Percentiles rank a stretch among this genome's conserved stretches.
These are phyloP conservation scores for Chloroceryle aenea DNA, from an alignment of 2,113 vertebrate species.

Conservation along the genomic window DNA sequence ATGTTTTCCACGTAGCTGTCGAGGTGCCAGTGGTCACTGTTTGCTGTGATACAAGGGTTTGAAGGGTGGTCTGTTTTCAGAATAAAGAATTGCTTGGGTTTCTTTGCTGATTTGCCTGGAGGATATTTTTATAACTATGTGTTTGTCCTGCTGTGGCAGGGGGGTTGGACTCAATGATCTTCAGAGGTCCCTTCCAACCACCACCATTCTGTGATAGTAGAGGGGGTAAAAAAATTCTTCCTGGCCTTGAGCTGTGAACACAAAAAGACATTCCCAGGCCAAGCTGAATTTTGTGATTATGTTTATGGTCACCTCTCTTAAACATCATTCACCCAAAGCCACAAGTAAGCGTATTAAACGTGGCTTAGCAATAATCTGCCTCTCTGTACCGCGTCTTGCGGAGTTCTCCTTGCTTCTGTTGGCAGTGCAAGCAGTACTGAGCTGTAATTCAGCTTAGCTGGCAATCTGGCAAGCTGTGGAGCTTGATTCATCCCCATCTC, in stretches of 20 bases:
- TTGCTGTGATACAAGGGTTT: not conserved
- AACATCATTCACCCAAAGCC: not conserved
- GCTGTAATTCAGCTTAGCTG: conserved; percentile 23
- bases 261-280: not conserved
- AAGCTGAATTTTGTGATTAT: not conserved
- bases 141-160: too few species aligned
- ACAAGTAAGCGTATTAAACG: not conserved
- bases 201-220: not conserved
- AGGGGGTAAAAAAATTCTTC: not conserved
- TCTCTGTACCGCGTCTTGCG: not conserved
- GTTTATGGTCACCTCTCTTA: not conserved
- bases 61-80: not conserved
- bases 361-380: not conserved
- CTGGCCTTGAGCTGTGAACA: not conserved
- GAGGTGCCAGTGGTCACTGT: not conserved
- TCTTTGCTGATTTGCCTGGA: not conserved
- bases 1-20: not conserved
- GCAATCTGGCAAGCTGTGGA: conserved; percentile 12
- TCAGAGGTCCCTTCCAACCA: too few species aligned
- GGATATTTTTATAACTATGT: not conserved
- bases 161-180: too few species aligned
- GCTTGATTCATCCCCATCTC: not conserved
- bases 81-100: not conserved
- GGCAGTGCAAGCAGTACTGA: not conserved
- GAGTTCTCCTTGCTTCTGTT: not conserved